Evolutionary conservation across 2,797 vertebrate species (phyloP), one percentile per base, ranked within the genome.

Genomic region (Bucorvus abyssinicus): DNA sequence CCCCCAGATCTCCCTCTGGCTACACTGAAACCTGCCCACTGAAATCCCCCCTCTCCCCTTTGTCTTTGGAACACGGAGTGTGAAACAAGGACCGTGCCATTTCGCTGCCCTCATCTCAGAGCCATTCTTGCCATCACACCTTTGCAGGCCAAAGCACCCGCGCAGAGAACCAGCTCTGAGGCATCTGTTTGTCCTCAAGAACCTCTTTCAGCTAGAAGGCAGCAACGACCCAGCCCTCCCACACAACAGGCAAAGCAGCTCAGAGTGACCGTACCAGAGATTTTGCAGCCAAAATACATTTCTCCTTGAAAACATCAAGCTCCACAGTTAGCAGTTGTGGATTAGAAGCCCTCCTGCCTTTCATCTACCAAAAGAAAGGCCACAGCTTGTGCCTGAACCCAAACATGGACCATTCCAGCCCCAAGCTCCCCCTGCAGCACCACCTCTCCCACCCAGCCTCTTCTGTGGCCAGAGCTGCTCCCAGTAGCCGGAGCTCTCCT

Each of bases 141-240:
- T 4, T 18, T 0, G 0, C 6, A 10, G 65, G 45, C 34, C 77
- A 84, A 30, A 16, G 6, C 1, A 70, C 2, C 18, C 42, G 15
- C 64, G 56, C 18, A 56, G 47, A 69, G 60, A 56, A 67, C 27
- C 49, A 29, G 36, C 73, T 34, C 38, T 40, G 38, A 40, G 38
- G 38, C 38, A 40, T 40, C 38, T 40, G 38, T 40, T 34, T 23
- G 60, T 59, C 76, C 49, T 70, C 60, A 30, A 12, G 21, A 23
- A 50, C 21, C 47, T 61, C 82, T n/a, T 26, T 61, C 47, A 49
- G 5, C 36, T 60, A 78, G 61, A 57, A 90, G 63, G 22, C 76
- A 89, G 67, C 55, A 73, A 6, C 4, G 42, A 57, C 69, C 70
- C 59, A 50, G 65, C n/a, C 73, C 90, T 94, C 80, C 85, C 74